Base-by-base conservation (phyloP, 2,888 invertebrate species). In the Phrixothrix hirtus region DNA sequence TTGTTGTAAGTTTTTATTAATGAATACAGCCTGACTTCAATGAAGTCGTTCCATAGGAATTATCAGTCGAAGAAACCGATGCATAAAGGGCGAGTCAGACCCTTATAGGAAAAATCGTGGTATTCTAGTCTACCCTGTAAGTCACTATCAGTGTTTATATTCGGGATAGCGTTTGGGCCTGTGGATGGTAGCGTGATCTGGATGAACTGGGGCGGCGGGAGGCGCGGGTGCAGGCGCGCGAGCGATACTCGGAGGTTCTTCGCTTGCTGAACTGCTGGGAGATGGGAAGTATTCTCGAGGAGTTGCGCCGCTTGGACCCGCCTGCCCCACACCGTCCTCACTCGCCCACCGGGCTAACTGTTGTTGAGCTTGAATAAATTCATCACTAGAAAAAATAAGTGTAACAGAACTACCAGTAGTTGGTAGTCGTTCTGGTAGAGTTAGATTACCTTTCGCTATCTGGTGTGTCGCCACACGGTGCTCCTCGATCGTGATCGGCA, bases 281-380 rank as follows among this genome's bases (percentile, higher is more conserved):
- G 80, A 82, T 65, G 79, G 81, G 75, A 77, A 80, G 78, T 79
- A 80, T 73, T 81, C 81, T 70, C 78, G 78, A 67, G 76, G 79
- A 71, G 76, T 75, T 61, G 62, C 75, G 74, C 76, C 79, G 63
- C 71, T 69, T 56, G 67, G 77, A 67, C 70, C 69, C 58, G 74
- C 75, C 72, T 74, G 78, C 71, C 75, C 75, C 66, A 76, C 77
- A 72, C 77, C 75, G 64, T 89, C 89, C 83, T 91, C 89, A 88
- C 90, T 92, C 84, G 89, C 91, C 89, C 91, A 91, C 85, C 89
- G 90, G 87, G 88, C 91, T 89, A 89, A 86, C 85, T 88, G 90
- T 88, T 88, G 91, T 88, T 90, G 92, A 89, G 92, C 91, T 90
- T 92, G 90, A 90, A 91, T 89, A 90, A 91, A 92, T 86, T 90